phyloP scores from a whole-genome alignment of 2,797 vertebrate genomes.

The Orientallactaga sibirica region DNA sequence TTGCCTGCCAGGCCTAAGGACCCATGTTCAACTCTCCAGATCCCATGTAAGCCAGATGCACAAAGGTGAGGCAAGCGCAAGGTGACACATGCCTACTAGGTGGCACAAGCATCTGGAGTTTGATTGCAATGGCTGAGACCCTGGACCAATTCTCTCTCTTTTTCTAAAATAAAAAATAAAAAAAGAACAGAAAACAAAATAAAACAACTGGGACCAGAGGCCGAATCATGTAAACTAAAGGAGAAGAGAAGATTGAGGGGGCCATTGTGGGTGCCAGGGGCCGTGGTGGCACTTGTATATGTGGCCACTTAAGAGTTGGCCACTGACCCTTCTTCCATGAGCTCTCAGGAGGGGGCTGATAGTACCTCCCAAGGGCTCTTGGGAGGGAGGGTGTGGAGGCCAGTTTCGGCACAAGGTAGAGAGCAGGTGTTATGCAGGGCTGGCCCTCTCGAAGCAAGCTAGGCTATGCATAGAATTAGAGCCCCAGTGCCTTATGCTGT shows the following conservation, averaged over 20 bases:
- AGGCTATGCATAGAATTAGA: background rate
- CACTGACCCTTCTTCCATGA: conserved; percentile 1
- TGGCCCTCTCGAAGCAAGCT: background rate
- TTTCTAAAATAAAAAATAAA: background rate
- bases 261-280: background rate
- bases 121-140: too few relatives aligned
- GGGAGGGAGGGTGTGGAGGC: background rate
- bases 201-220: background rate
- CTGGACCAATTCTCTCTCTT: too few relatives aligned
- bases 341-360: background rate
- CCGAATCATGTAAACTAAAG: background rate
- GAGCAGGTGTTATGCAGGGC: background rate
- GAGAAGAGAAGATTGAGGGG: background rate
- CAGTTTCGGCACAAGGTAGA: background rate
- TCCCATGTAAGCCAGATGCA: too few relatives aligned
- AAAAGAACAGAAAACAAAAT: background rate
- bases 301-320: background rate
- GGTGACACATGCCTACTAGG: too few relatives aligned
- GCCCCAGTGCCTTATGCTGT: background rate
- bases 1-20: too few relatives aligned
- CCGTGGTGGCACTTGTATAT: background rate
- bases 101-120: too few relatives aligned
- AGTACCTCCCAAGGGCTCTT: background rate
- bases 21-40: too few relatives aligned
- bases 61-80: too few relatives aligned